These are phyloP conservation scores for Sclerurus mexicanus DNA, from an alignment of 2,113 vertebrate species.

Conservation along the genomic window DNA sequence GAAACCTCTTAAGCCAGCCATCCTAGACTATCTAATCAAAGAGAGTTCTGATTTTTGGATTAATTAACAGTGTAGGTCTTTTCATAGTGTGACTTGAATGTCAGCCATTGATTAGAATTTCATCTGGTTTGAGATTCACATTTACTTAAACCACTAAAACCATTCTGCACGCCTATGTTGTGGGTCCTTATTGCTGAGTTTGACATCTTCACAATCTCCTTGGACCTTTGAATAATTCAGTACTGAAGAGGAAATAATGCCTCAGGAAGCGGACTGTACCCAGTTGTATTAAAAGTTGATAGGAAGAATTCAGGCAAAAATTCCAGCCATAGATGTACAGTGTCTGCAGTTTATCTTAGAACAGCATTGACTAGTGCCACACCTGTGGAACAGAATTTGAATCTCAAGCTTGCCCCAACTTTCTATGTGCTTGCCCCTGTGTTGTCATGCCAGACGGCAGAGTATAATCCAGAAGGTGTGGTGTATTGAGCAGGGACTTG, in stretches of 20 bases:
- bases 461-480: neutral
- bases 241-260: neutral
- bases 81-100: neutral
- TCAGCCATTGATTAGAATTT: neutral
- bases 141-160: neutral
- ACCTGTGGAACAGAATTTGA: neutral
- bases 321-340: neutral
- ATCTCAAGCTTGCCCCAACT: neutral
- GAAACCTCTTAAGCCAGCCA: neutral
- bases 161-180: neutral
- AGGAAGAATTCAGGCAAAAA: neutral
- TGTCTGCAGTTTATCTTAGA: neutral
- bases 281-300: neutral
- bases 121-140: neutral
- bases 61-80: neutral
- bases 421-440: neutral
- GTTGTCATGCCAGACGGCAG: neutral
- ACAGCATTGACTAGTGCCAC: neutral
- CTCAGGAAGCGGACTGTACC: neutral
- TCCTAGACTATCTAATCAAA: neutral
- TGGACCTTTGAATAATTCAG: neutral
- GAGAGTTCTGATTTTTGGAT: neutral
- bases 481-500: neutral
- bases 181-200: neutral
- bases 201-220: neutral